Base-by-base conservation (phyloP, 92 coral and sea anemone species). In the Metridium senile region DNA sequence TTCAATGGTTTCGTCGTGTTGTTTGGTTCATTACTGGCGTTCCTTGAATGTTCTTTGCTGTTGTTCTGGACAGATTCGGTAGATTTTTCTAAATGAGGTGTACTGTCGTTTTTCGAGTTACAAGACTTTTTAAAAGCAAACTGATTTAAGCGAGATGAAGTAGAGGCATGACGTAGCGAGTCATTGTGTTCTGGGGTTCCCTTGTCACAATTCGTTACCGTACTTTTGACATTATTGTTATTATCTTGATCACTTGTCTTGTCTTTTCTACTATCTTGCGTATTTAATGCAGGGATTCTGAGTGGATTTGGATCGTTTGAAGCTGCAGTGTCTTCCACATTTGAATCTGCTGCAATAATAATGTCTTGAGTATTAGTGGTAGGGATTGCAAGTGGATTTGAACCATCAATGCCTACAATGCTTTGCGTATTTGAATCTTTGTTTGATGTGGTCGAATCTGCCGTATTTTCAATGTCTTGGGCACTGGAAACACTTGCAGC, bases 51-150 rank as follows among this genome's bases (percentile, higher is more conserved):
- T 4, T 39, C 49, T 39, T 39, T 39, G 6, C 49, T 39, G 49
- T n/a, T n/a, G n/a, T n/a, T n/a, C 49, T 13, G 49, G 49, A 6
- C 6, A 4, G 6, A 4, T 39, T 6, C 49, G 13, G 13, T 39
- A 4, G 49, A 39, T 39, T 39, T 39, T 39, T 13, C 49, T 39
- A 13, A 39, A 4, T 39, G 49, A 39, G 49, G 6, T 39, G 49
- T 39, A 39, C 49, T 8, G 30, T 33, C 20, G 29, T 28, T 47
- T 28, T 29, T 33, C 18, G 65, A 33, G 35, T 53, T 71, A 17
- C 19, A 1, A 18, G 65, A 17, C 63, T 71, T 71, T 23, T 28
- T 54, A 23, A 71, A 53, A 1, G 76, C 65, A 58, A 71, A 71
- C 43, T 30, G 31, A 27, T 59, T 62, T 28, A 71, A 31, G 22